These are phyloP conservation scores for Synanceia verrucosa DNA, from an alignment of 2,797 vertebrate species.

Conservation along the genomic window DNA sequence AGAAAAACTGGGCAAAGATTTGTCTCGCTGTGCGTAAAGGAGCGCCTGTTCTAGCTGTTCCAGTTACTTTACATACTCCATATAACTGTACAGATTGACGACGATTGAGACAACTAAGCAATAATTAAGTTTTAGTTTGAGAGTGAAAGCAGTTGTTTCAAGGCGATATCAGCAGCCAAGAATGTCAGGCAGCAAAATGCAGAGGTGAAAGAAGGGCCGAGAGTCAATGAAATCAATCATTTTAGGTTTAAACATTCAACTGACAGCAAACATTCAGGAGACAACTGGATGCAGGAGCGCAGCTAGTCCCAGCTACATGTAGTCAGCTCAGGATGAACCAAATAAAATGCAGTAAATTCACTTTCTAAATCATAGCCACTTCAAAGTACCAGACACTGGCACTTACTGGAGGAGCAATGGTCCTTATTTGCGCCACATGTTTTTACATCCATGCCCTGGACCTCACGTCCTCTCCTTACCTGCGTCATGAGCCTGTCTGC, in stretches of 20 bases:
- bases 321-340: not conserved
- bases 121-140: not conserved
- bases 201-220: slow-evolving; percentile 44
- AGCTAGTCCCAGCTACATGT: not conserved
- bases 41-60: not conserved
- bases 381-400: not conserved
- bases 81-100: not conserved
- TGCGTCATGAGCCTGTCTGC: slow-evolving; percentile 95
- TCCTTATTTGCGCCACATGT: not conserved
- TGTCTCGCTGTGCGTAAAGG: not conserved
- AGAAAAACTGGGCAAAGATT: not conserved
- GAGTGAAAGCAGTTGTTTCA: not conserved
- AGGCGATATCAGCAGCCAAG: not conserved
- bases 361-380: not conserved
- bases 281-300: slow-evolving; percentile 29
- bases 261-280: slow-evolving; percentile 63
- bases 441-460: not conserved
- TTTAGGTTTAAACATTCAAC: slow-evolving; percentile 73
- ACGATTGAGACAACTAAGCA: not conserved
- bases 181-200: slow-evolving; percentile 29
- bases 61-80: not conserved
- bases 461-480: slow-evolving; percentile 77
- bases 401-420: not conserved
- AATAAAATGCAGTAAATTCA: not conserved
- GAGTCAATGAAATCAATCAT: slow-evolving; percentile 67